phyloP scores from a whole-genome alignment of 2,113 vertebrate species.

The Sciurus niger region DNA sequence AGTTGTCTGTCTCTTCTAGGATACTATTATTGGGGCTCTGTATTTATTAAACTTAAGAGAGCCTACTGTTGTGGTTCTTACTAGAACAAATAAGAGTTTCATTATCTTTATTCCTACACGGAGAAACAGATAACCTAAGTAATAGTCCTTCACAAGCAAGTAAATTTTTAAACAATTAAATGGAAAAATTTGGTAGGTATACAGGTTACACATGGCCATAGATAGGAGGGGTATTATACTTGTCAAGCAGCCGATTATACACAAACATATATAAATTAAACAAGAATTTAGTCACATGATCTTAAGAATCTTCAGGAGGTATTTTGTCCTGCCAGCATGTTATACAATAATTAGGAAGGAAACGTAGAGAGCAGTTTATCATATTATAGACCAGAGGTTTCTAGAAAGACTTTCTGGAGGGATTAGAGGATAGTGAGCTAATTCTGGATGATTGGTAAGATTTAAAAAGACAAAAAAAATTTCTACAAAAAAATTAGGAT shows the following conservation, averaged over 20 bases:
- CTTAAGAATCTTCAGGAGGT: not conserved
- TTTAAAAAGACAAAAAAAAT: slow-evolving; percentile 2
- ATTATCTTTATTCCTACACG: not conserved
- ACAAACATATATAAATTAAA: not conserved
- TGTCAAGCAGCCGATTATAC: not conserved
- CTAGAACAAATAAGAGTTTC: not conserved
- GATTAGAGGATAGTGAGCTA: not conserved
- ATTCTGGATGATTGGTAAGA: not conserved
- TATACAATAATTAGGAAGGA: not conserved
- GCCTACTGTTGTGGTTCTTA: not conserved
- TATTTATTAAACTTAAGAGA: not conserved
- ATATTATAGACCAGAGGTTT: not conserved
- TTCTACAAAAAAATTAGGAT: not conserved
- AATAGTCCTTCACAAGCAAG: not conserved
- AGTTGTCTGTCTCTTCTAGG: not conserved
- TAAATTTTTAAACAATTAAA: not conserved
- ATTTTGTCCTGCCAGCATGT: not conserved
- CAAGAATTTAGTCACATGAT: not conserved
- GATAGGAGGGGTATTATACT: not conserved
- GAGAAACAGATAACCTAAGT: not conserved
- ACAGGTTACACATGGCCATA: not conserved
- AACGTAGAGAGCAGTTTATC: not conserved
- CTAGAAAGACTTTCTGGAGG: not conserved
- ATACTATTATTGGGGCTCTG: rapidly evolving
- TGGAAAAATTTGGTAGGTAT: not conserved